phyloP scores from a whole-genome alignment of 2,888 invertebrate genomes.

The Polylopha cassiicola region DNA sequence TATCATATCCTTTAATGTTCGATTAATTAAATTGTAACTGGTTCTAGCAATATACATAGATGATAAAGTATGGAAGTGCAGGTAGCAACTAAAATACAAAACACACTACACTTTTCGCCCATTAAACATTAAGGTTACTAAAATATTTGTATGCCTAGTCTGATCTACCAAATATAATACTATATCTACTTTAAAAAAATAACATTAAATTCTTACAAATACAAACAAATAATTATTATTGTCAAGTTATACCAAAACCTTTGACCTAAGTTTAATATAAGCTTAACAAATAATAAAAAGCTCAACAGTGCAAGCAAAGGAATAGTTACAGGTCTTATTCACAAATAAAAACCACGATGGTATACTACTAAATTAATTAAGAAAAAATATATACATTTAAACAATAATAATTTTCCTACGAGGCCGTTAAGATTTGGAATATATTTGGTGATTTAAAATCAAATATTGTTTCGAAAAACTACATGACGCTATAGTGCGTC shows the following conservation, averaged over 20 bases:
- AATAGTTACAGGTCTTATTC: slow-evolving; percentile 16
- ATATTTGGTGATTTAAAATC: slow-evolving; percentile 9
- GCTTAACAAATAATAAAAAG: slow-evolving; percentile 25
- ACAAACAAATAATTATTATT: too few relatives aligned
- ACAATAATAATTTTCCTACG: slow-evolving; percentile 1
- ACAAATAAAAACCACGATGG: background rate
- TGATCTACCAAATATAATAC: too few relatives aligned
- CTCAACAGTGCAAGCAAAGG: slow-evolving; percentile 31
- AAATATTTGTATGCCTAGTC: too few relatives aligned
- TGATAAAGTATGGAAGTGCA: too few relatives aligned
- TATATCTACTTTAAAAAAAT: too few relatives aligned
- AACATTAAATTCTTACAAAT: too few relatives aligned
- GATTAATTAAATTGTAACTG: too few relatives aligned
- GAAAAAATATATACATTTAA: background rate
- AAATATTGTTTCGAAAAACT: too few relatives aligned
- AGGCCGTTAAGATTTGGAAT: slow-evolving; percentile 13
- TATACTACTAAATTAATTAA: background rate
- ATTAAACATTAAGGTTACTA: slow-evolving; percentile 8
- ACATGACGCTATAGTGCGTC: too few relatives aligned
- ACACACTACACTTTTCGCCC: slow-evolving; percentile 4
- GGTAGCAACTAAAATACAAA: background rate
- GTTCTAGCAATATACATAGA: too few relatives aligned
- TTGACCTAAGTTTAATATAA: slow-evolving; percentile 26
- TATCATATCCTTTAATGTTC: too few relatives aligned
- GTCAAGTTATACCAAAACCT: too few relatives aligned